Conservation (phyloP, 2,797 vertebrate genomes). For the Petrocephalus sullivani region DNA sequence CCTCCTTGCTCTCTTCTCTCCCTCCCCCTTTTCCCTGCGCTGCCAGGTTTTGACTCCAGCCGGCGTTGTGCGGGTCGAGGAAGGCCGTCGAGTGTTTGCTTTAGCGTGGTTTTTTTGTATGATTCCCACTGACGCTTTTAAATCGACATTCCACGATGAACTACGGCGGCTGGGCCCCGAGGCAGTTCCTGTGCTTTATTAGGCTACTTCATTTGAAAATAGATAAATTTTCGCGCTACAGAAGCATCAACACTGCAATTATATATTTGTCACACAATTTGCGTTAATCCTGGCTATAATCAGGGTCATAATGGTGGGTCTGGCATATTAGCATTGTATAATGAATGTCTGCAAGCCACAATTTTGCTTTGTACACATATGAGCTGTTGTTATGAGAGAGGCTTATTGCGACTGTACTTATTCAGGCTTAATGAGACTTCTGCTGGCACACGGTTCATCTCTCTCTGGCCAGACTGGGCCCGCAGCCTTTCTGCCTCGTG, state of each 20-base stretch:
- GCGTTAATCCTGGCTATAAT: conserved; percentile 10
- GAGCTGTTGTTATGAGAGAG: conserved; percentile 5
- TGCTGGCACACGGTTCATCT: not conserved
- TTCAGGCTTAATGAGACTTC: not conserved
- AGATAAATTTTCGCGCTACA: not conserved
- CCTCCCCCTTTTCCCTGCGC: not conserved
- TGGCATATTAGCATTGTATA: conserved; percentile 15
- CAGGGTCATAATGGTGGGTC: conserved; percentile 16
- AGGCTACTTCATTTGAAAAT: not conserved
- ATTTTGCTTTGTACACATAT: conserved; percentile 14
- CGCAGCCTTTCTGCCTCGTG: not conserved
- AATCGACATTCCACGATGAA: not conserved
- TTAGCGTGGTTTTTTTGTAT: not conserved
- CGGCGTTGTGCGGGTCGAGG: not conserved
- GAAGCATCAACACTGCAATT: conserved; percentile 17
- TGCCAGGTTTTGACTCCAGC: not conserved
- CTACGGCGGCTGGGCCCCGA: not conserved
- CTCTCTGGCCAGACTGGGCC: not conserved
- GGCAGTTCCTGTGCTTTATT: not conserved
- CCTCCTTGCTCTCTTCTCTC: not conserved
- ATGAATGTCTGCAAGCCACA: conserved; percentile 7
- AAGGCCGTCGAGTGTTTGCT: not conserved
- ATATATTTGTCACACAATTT: not conserved
- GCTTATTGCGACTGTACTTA: not conserved
- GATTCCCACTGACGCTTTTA: not conserved